Evolutionary conservation across 2,797 vertebrate species (phyloP).

Genomic region (Trichosurus vulpecula): DNA sequence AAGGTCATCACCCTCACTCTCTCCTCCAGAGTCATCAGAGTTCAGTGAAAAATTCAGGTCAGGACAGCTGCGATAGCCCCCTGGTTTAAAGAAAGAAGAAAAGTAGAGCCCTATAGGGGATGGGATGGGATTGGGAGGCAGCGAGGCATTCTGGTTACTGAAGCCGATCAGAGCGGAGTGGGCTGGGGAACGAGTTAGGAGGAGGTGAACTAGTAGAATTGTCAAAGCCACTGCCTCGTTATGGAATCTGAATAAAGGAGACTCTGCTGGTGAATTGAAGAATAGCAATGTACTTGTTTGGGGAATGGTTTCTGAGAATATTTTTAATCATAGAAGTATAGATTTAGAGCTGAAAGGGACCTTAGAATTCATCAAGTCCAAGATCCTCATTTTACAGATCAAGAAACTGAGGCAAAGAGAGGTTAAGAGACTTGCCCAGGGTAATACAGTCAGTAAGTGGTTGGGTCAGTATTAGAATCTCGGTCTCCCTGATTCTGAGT

Average conservation of each 20-base stretch:
- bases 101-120: background rate
- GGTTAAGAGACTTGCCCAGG: background rate
- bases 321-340: background rate
- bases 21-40: background rate
- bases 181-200: background rate
- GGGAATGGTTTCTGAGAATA: background rate
- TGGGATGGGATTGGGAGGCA: background rate
- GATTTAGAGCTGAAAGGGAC: background rate
- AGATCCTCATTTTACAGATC: background rate
- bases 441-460: background rate
- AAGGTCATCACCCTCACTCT: background rate
- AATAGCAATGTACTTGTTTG: background rate
- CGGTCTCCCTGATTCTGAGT: background rate
- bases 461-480: background rate
- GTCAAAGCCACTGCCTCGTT: too few species aligned
- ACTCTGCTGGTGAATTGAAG: background rate
- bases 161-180: background rate
- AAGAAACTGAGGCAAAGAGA: background rate
- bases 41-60: background rate
- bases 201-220: background rate
- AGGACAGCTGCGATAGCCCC: background rate
- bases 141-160: background rate
- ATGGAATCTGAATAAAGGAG: background rate
- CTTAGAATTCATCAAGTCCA: background rate
- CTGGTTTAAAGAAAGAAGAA: background rate